Conservation (phyloP, 2,888 invertebrate species). For the Allolobophora icterica region DNA sequence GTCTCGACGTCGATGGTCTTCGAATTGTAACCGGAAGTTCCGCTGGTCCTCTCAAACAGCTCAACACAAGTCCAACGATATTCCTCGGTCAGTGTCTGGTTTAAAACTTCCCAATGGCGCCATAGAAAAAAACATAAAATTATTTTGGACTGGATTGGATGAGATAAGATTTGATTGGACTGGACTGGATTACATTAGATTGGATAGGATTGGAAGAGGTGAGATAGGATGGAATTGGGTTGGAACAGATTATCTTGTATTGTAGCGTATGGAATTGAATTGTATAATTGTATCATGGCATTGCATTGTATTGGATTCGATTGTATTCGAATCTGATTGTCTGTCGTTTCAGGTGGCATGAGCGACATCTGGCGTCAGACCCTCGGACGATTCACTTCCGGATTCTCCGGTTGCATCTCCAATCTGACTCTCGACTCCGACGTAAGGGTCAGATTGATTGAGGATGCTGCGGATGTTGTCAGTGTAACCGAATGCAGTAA, state of each 20-base stretch:
- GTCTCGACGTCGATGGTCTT: conserved; percentile 86
- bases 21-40: conserved; percentile 81
- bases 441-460: conserved; percentile 73
- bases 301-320: no score
- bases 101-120: not conserved
- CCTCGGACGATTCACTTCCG: conserved; percentile 73
- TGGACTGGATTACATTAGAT: no score
- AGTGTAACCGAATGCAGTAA: conserved; percentile 64
- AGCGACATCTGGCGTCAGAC: conserved; percentile 74
- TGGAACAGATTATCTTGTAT: no score
- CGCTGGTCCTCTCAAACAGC: conserved; percentile 82
- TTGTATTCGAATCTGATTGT: not conserved
- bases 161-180: no score
- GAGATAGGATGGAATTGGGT: no score
- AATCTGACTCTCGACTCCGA: conserved; percentile 84
- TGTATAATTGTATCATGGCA: no score
- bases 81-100: conserved; percentile 76
- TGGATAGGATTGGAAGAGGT: no score
- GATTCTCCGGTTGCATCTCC: conserved; percentile 82
- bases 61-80: conserved; percentile 83
- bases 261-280: no score
- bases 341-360: conserved; percentile 76
- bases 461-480: conserved; percentile 73
- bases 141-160: no score
- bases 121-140: no score